Evolutionary conservation across 1,140 invertebrate species (phyloP).

Genomic region (Papilio glaucus): DNA sequence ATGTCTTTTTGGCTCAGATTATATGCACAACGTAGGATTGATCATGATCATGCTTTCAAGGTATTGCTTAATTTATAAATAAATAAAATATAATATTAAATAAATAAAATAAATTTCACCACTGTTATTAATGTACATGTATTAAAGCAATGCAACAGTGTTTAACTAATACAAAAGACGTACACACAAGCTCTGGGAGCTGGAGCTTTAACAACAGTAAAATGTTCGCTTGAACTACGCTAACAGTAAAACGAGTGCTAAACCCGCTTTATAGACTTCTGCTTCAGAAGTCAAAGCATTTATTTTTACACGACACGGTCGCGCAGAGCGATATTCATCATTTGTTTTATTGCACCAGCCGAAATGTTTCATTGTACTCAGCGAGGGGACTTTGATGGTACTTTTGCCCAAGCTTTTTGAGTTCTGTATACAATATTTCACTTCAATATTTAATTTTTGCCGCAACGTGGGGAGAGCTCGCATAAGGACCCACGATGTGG

Average conservation of each 20-base stretch:
- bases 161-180: not conserved
- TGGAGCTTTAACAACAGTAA: not conserved
- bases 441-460: too few relatives aligned
- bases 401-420: not conserved
- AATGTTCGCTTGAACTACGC: not conserved
- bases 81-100: too few relatives aligned
- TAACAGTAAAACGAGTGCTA: not conserved
- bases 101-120: too few relatives aligned
- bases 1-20: too few relatives aligned
- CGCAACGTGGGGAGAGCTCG: too few relatives aligned
- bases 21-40: too few relatives aligned
- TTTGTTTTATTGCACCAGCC: not conserved
- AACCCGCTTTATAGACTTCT: slow-evolving; percentile 12
- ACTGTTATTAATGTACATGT: not conserved
- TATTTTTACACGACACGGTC: not conserved
- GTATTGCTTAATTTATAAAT: too few relatives aligned
- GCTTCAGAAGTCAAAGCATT: slow-evolving; percentile 9
- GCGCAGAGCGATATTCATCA: not conserved
- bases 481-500: too few relatives aligned
- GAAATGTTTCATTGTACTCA: not conserved
- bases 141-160: not conserved
- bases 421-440: too few relatives aligned
- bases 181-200: not conserved
- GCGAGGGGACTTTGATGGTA: not conserved
- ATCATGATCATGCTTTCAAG: too few relatives aligned